Evolutionary conservation across 2,113 vertebrate species (phyloP).

Genomic region (Nannobrachium achirus): DNA sequence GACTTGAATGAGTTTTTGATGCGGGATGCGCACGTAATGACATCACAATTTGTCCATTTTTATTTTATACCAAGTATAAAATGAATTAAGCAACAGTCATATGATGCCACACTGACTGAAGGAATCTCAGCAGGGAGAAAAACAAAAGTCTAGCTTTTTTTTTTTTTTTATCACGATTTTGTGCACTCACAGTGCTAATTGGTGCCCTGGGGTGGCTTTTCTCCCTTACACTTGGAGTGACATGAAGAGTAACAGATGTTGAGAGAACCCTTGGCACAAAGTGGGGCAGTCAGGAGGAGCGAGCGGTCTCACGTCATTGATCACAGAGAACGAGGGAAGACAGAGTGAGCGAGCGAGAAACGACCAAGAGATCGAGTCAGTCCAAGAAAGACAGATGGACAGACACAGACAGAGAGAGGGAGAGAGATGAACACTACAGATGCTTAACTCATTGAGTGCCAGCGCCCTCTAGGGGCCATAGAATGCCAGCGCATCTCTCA

Average conservation of each 20-base stretch:
- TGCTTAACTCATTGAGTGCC: no score
- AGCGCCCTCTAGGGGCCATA: no score
- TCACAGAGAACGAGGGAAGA: background rate
- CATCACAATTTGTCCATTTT: no score
- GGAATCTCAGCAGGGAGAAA: background rate
- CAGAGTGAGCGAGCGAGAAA: background rate
- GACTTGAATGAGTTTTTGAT: no score
- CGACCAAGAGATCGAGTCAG: no score
- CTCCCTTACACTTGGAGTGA: background rate
- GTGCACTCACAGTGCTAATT: slow-evolving; percentile 35
- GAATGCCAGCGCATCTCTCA: no score
- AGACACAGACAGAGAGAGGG: slow-evolving; percentile 1
- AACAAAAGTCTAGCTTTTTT: background rate
- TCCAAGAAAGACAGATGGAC: background rate
- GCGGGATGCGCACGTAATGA: no score
- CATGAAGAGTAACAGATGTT: slow-evolving; percentile 41
- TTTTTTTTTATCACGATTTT: no score
- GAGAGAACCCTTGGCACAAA: slow-evolving; percentile 10
- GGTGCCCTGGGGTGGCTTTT: slow-evolving; percentile 24
- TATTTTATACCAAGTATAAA: no score
- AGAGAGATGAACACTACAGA: slow-evolving; percentile 15
- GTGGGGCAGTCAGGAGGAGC: slow-evolving; percentile 9
- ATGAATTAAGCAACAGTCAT: background rate
- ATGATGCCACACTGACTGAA: background rate
- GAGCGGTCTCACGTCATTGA: background rate